phyloP scores from a whole-genome alignment of 92 coral and sea anemone species.

The Virgularia gustaviana region DNA sequence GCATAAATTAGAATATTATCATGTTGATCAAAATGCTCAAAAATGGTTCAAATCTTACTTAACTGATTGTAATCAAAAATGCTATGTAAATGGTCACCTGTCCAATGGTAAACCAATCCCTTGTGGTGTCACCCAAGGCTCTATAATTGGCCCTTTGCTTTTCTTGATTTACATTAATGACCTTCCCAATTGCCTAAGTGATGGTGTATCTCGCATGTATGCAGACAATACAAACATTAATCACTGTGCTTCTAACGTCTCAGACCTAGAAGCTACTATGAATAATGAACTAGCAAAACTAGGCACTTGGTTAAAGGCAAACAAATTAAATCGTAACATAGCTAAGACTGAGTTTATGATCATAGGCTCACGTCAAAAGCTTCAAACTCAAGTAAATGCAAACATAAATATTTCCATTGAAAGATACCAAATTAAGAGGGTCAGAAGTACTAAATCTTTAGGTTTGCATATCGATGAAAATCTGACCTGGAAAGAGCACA shows the following conservation, averaged over 20 bases:
- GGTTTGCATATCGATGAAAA: slow-evolving; percentile 45
- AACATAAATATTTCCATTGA: slow-evolving; percentile 12
- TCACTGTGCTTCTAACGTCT: slow-evolving; percentile 3
- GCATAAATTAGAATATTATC: slow-evolving; percentile 37
- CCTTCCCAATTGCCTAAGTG: slow-evolving; percentile 5
- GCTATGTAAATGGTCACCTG: no score
- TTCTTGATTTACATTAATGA: background rate
- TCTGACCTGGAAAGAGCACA: slow-evolving; percentile 35
- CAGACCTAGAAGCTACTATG: slow-evolving; percentile 12
- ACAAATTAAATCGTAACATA: slow-evolving; percentile 20
- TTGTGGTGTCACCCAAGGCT: slow-evolving; percentile 3
- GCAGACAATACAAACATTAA: slow-evolving; percentile 12
- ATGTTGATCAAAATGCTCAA: slow-evolving; percentile 19
- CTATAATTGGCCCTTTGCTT: background rate
- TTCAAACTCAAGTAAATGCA: slow-evolving; percentile 4
- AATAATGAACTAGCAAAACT: slow-evolving; percentile 28
- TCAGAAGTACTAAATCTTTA: slow-evolving; percentile 41
- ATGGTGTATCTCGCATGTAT: slow-evolving; percentile 2
- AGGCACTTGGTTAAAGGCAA: slow-evolving; percentile 18
- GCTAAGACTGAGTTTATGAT: slow-evolving; percentile 37
- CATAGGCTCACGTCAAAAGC: slow-evolving; percentile 46
- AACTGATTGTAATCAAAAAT: no score
- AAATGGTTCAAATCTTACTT: slow-evolving; percentile 12
- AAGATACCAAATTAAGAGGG: slow-evolving; percentile 14
- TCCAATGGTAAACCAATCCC: background rate